These are phyloP conservation scores for Sparus aurata DNA, from an alignment of 2,797 vertebrate genomes.

Conservation along the genomic window DNA sequence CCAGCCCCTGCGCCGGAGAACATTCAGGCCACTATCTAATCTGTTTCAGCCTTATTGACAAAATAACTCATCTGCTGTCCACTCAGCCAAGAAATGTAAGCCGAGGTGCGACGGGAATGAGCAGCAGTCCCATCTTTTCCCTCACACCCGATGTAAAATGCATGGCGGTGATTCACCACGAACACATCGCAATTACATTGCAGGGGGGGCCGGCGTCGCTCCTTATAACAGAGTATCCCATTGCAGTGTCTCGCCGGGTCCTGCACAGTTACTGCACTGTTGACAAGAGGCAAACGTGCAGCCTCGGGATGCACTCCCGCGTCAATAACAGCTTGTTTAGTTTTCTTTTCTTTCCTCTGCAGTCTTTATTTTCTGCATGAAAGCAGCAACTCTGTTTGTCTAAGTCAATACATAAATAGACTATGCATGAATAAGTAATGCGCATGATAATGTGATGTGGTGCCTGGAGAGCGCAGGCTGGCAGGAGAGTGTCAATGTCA, in stretches of 20 bases:
- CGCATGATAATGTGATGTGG: conserved; percentile 65
- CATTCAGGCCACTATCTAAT: conserved; percentile 42
- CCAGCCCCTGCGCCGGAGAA: conserved; percentile 27
- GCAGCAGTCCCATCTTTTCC: conserved; percentile 37
- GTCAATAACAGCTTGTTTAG: conserved; percentile 44
- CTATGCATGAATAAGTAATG: conserved; percentile 77
- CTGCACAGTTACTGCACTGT: conserved; percentile 36
- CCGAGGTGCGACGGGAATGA: conserved; percentile 35
- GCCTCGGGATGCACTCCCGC: conserved; percentile 33
- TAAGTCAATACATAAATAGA: conserved; percentile 68
- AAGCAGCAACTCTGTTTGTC: conserved; percentile 66
- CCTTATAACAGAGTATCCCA: conserved; percentile 32
- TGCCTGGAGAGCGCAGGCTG: conserved; percentile 42
- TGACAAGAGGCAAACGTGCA: conserved; percentile 52
- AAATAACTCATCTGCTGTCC: conserved; percentile 62
- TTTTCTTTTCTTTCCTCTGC: conserved; percentile 32
- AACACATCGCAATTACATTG: conserved; percentile 60
- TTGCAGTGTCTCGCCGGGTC: conserved; percentile 21
- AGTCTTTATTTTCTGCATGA: conserved; percentile 30
- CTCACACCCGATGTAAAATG: conserved; percentile 49
- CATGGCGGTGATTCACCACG: conserved; percentile 53
- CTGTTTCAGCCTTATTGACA: conserved; percentile 55
- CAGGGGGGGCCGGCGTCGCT: conserved; percentile 8
- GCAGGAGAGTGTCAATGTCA: conserved; percentile 58
- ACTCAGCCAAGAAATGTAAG: conserved; percentile 54